Conservation (phyloP, 1,140 invertebrate species). For the Spodoptera frugiperda region DNA sequence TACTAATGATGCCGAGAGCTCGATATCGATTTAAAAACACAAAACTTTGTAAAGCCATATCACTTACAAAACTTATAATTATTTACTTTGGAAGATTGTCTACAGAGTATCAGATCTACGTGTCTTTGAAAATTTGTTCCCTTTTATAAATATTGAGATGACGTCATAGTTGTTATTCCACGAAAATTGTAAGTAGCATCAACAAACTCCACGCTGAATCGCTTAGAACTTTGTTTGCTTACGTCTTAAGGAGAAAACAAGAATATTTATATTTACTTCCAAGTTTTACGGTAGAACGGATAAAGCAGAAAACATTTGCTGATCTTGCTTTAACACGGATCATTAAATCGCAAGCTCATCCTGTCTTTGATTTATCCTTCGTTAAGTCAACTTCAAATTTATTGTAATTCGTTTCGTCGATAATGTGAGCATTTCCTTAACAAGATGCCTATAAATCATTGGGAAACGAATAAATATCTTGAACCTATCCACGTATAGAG, state of each 20-base stretch:
- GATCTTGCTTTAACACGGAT: not conserved
- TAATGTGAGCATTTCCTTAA: not conserved
- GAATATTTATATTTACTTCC: conserved; percentile 20
- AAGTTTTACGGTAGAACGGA: not conserved
- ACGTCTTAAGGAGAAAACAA: conserved; percentile 10
- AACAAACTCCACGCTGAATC: conserved; percentile 16
- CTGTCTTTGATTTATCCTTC: not conserved
- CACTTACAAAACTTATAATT: too few relatives aligned
- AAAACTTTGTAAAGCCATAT: too few relatives aligned
- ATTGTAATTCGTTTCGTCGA: conserved; percentile 23
- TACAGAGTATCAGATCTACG: too few relatives aligned
- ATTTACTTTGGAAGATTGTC: too few relatives aligned
- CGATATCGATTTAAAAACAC: too few relatives aligned
- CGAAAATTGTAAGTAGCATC: conserved; percentile 27
- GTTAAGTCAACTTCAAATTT: conserved; percentile 5
- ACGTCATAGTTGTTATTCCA: conserved; percentile 24
- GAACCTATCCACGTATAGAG: conserved; percentile 50
- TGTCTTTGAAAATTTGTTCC: not conserved
- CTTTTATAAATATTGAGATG: not conserved
- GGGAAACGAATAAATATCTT: conserved; percentile 45
- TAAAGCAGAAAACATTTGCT: conserved; percentile 1
- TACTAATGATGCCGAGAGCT: too few relatives aligned
- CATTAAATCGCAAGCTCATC: not conserved
- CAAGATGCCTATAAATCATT: conserved; percentile 19
- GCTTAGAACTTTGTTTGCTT: conserved; percentile 27